Conservation (phyloP, 2,797 vertebrate genomes). For the Coregonus suidteri region DNA sequence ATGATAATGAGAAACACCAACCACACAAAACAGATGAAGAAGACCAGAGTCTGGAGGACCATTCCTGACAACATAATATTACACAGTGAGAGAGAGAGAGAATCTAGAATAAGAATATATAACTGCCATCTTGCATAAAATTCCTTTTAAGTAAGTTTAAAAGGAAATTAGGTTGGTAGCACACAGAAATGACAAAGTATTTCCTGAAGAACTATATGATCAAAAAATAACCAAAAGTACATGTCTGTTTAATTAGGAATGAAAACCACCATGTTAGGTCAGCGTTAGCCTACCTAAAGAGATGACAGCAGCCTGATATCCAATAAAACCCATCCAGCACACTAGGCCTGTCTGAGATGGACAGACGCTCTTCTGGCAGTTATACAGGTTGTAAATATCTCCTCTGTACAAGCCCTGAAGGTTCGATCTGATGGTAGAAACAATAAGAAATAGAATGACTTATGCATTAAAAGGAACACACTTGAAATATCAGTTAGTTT, state of each 20-base stretch:
- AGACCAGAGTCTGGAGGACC: conserved; percentile 86
- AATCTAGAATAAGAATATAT: not conserved
- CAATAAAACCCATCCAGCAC: conserved; percentile 89
- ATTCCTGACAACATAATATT: conserved; percentile 75
- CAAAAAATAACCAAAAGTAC: not conserved
- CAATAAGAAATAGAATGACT: not conserved
- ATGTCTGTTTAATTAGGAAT: not conserved
- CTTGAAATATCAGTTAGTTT: not conserved
- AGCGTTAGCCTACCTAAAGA: conserved; percentile 81
- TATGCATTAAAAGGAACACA: not conserved
- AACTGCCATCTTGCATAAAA: not conserved
- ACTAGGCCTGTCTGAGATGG: conserved; percentile 80
- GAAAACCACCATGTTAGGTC: not conserved
- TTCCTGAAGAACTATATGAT: not conserved
- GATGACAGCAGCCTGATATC: conserved; percentile 87
- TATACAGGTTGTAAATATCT: conserved; percentile 78
- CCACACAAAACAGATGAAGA: conserved; percentile 84
- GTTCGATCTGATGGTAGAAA: conserved; percentile 75
- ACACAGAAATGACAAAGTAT: not conserved
- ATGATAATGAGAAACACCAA: conserved; percentile 87
- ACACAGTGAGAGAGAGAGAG: not conserved
- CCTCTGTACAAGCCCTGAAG: conserved; percentile 83
- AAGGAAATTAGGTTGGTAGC: not conserved
- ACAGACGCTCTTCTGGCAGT: conserved; percentile 73
- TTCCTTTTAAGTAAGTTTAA: not conserved